Base-by-base conservation (phyloP, 2,113 vertebrate genomes). In the Nestor notabilis region DNA sequence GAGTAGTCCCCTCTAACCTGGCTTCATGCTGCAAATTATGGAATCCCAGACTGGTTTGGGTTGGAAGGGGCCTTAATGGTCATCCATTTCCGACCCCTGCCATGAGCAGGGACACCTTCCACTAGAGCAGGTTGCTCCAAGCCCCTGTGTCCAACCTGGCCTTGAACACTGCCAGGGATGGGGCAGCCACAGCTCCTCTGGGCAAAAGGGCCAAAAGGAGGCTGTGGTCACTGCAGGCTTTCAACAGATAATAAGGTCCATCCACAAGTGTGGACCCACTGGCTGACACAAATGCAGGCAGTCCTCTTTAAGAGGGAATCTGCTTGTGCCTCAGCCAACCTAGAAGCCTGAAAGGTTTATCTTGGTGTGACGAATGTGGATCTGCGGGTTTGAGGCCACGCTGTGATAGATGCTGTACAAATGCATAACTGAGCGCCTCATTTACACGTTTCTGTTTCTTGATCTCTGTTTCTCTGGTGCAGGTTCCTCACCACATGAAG, bases 401-500 rank as follows among this genome's bases (percentile, higher is more conserved):
- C 1, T 27, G 46, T 5, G 7, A 3, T 18, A 21, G 33, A 0
- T 31, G 47, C 37, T 50, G 15, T 17, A 6, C 12, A 0, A 14
- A 20, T 2, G 3, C 27, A 0, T 15, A 18, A 2, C 65, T 3
- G 4, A n/a, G 5, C 56, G 4, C 12, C 0, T 10, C 3, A 17
- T 33, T 95, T 3, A 88, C 24, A 1, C 5, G 5, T 7, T 5
- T 31, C 23, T 77, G 24, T 39, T 5, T 33, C 20, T 49, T 11
- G 25, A 3, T 89, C 13, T 96, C 23, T 63, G 31, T 18, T 24
- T 39, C 5, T 44, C 13, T 5, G 33, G 1, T 18, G 35, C 96
- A 98, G 98, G 97, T 98, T 50, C 97, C 98, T 68, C 98, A 98
- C 95, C 98, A 98, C 50, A 98, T 98, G 98, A 98, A 98, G 97